phyloP scores from a whole-genome alignment of 2,113 vertebrate species.

The Syngnathoides biaculeatus region DNA sequence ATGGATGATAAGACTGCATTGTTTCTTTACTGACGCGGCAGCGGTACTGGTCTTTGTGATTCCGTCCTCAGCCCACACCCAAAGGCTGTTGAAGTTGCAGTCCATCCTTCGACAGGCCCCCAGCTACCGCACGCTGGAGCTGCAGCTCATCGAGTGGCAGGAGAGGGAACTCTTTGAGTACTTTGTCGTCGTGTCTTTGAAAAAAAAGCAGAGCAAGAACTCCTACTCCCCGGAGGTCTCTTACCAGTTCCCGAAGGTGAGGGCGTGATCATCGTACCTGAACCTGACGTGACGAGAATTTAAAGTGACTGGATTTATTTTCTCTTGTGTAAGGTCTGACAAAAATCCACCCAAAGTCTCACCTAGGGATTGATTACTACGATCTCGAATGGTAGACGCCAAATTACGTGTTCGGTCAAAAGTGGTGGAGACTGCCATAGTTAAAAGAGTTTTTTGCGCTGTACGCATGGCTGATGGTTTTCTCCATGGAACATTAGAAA shows the following conservation, averaged over 20 bases:
- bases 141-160: conserved; percentile 98
- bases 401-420: neutral
- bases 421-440: neutral
- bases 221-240: conserved; percentile 92
- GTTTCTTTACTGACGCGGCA: neutral
- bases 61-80: conserved; percentile 84
- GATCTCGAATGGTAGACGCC: neutral
- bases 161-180: conserved; percentile 97
- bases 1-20: neutral
- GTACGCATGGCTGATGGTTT: no score
- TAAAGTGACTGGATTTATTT: neutral
- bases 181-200: conserved; percentile 95
- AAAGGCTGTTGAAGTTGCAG: conserved; percentile 92
- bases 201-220: conserved; percentile 93
- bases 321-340: conserved; percentile 7
- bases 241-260: conserved; percentile 98
- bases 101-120: conserved; percentile 91
- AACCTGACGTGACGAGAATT: conserved; percentile 4
- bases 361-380: neutral
- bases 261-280: neutral
- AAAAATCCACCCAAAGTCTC: neutral
- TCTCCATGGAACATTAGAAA: neutral
- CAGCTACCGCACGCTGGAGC: conserved; percentile 93
- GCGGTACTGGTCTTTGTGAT: neutral
- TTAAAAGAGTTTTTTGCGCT: no score